Conservation (phyloP, 1,140 invertebrate species). For the Scylla paramamosain region DNA sequence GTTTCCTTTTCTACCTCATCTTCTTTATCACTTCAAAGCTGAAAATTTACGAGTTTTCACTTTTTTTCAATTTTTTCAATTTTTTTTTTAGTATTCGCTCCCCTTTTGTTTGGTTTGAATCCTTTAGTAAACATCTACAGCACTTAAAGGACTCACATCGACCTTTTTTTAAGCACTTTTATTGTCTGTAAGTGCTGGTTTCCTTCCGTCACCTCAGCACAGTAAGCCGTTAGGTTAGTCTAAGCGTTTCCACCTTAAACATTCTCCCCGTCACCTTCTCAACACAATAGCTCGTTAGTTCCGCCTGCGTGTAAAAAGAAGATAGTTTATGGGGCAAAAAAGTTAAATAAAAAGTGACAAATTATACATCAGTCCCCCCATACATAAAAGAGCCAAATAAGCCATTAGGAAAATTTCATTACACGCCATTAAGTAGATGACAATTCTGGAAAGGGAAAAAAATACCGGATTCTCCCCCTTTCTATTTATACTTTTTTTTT, state of each 20-base stretch:
- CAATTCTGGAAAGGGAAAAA: neutral
- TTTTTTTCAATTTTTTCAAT: too few relatives aligned
- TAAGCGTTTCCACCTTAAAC: neutral
- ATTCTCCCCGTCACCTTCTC: neutral
- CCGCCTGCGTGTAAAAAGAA: neutral
- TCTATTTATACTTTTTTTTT: neutral
- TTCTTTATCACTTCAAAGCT: too few relatives aligned
- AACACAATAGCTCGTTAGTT: neutral
- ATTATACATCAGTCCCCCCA: neutral
- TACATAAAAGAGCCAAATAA: neutral
- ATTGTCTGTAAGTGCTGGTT: too few relatives aligned
- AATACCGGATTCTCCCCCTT: neutral
- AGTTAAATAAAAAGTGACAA: slow-evolving; percentile 30
- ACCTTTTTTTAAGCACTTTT: too few relatives aligned
- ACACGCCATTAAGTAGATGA: slow-evolving; percentile 13
- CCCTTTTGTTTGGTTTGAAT: too few relatives aligned
- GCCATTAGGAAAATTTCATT: neutral
- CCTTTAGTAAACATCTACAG: too few relatives aligned
- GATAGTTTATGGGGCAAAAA: neutral
- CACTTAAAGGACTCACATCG: too few relatives aligned
- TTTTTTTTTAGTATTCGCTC: too few relatives aligned
- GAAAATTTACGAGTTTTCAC: too few relatives aligned
- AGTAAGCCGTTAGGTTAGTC: too few relatives aligned
- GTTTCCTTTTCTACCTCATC: too few relatives aligned
- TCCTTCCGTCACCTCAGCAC: too few relatives aligned